Percentiles rank a stretch among this genome's conserved stretches.
phyloP scores from a whole-genome alignment of 2,797 vertebrate genomes.

The Anomalospiza imberbis region DNA sequence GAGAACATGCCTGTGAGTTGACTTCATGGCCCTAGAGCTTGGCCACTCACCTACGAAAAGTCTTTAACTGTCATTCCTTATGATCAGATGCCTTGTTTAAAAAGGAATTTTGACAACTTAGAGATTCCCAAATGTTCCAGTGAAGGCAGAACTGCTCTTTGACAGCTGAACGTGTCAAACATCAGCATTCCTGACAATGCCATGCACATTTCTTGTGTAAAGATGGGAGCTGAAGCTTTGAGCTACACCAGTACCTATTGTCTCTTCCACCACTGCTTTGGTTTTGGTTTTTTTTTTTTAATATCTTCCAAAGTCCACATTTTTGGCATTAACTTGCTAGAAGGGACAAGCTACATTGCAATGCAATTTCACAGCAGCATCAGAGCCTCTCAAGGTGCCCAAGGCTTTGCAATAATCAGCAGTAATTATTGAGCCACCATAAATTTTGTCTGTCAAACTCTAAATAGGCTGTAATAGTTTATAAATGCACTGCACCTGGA shows the following conservation, averaged over 20 bases:
- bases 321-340: constrained; percentile 7
- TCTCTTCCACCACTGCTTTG: background rate
- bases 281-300: background rate
- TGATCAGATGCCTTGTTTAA: background rate
- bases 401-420: background rate
- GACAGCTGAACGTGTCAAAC: background rate
- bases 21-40: background rate
- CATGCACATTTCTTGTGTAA: background rate
- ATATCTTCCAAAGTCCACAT: background rate
- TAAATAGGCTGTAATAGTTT: background rate
- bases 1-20: background rate
- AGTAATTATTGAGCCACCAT: background rate
- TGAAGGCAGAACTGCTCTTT: background rate
- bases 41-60: background rate
- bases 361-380: background rate
- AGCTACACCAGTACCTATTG: background rate
- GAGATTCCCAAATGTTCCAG: background rate
- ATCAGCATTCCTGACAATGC: background rate
- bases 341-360: background rate
- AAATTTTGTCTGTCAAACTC: background rate
- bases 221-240: background rate
- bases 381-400: background rate
- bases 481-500: background rate
- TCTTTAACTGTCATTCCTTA: background rate
- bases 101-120: background rate